phyloP scores from a whole-genome alignment of 2,797 vertebrate species.

The Phataginus tetradactyla region DNA sequence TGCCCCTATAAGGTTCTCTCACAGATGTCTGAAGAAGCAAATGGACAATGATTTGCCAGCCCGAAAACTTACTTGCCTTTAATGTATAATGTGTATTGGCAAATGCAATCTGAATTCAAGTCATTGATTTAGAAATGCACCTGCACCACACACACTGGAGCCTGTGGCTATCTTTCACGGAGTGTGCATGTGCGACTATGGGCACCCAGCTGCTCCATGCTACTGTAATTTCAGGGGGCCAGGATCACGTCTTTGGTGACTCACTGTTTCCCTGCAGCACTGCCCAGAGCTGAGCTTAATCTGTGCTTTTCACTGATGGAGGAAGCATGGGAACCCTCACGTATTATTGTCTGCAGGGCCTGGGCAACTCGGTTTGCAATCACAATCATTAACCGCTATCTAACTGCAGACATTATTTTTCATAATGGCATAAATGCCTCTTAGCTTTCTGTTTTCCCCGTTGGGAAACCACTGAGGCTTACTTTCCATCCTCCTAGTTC shows the following conservation, averaged over 20 bases:
- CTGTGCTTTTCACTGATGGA: background rate
- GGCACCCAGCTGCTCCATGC: background rate
- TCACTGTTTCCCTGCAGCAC: background rate
- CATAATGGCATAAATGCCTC: background rate
- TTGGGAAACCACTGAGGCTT: background rate
- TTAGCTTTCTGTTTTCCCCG: background rate
- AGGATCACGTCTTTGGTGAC: background rate
- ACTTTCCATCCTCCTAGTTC: background rate
- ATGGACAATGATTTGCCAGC: background rate
- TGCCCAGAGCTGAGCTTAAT: background rate
- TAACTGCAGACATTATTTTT: background rate
- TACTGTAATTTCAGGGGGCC: background rate
- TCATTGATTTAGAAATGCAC: constrained; percentile 10
- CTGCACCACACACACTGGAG: background rate
- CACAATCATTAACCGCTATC: background rate
- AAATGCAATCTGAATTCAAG: background rate
- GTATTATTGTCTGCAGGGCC: background rate
- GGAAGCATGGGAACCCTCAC: background rate
- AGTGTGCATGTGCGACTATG: too few species aligned
- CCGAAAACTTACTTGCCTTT: background rate
- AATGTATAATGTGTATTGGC: background rate
- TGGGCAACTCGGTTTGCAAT: background rate
- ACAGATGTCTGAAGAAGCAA: background rate
- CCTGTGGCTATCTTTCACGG: background rate
- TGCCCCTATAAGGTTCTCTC: background rate